Evolutionary conservation across 2,113 vertebrate genomes (phyloP).

Genomic region (Sitta europaea): DNA sequence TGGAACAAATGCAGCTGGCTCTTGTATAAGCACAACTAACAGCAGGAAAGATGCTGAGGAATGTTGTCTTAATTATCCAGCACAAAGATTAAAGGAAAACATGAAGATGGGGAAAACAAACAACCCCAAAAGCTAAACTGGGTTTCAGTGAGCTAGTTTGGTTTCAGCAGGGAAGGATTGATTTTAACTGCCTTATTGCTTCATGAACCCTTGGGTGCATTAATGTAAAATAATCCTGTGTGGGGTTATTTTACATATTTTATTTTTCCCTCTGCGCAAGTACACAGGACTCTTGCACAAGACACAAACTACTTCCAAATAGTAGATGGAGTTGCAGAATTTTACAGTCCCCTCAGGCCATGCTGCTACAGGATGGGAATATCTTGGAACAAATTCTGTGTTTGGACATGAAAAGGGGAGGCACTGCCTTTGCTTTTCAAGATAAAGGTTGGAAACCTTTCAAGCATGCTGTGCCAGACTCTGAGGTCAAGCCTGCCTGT

Average conservation of each 20-base stretch:
- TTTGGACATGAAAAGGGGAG: neutral
- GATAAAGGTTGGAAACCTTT: neutral
- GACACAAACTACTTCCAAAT: neutral
- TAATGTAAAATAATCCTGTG: neutral
- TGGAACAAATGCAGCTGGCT: neutral
- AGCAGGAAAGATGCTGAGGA: slow-evolving; percentile 38
- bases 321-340: neutral
- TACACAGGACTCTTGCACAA: neutral
- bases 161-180: neutral
- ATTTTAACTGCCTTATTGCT: neutral
- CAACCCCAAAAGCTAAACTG: neutral
- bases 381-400: neutral
- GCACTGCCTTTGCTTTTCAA: neutral
- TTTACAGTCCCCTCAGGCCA: neutral
- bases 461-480: neutral
- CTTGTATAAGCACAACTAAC: slow-evolving; percentile 14
- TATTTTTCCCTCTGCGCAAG: neutral
- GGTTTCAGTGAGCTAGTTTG: neutral
- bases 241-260: neutral
- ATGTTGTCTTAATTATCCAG: slow-evolving; percentile 22
- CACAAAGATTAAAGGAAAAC: slow-evolving; percentile 15
- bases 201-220: neutral
- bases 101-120: neutral
- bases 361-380: neutral
- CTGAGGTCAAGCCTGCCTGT: neutral